Conservation (phyloP, 2,113 vertebrate species). For the Indicator indicator region DNA sequence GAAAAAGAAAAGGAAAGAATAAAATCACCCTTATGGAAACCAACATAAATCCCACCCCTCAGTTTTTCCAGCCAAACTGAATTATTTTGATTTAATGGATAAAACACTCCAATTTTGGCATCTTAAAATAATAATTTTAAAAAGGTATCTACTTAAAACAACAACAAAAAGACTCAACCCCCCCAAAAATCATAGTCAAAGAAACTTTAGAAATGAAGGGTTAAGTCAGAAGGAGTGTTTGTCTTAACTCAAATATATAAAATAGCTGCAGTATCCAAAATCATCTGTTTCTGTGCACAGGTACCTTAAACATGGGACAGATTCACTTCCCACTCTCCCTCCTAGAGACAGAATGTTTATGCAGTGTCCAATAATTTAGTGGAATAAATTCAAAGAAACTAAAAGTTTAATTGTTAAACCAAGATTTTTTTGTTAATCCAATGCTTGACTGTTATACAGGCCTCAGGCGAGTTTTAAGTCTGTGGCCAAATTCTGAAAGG, state of each 20-base stretch:
- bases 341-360: background rate
- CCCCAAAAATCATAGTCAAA: background rate
- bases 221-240: background rate
- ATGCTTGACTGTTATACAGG: background rate
- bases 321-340: background rate
- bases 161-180: background rate
- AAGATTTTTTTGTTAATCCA: background rate
- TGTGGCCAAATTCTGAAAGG: background rate
- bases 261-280: background rate
- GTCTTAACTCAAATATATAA: background rate
- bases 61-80: background rate
- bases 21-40: background rate
- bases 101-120: background rate
- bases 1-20: no score
- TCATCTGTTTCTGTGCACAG: background rate
- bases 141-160: background rate
- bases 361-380: background rate
- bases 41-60: background rate
- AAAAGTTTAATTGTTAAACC: background rate
- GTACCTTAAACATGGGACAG: background rate
- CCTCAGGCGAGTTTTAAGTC: background rate
- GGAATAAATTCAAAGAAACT: background rate
- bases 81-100: background rate
- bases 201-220: background rate
- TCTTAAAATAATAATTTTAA: background rate